These are phyloP conservation scores for Spodoptera litura DNA, from an alignment of 1,140 invertebrate genomes.

Conservation along the genomic window DNA sequence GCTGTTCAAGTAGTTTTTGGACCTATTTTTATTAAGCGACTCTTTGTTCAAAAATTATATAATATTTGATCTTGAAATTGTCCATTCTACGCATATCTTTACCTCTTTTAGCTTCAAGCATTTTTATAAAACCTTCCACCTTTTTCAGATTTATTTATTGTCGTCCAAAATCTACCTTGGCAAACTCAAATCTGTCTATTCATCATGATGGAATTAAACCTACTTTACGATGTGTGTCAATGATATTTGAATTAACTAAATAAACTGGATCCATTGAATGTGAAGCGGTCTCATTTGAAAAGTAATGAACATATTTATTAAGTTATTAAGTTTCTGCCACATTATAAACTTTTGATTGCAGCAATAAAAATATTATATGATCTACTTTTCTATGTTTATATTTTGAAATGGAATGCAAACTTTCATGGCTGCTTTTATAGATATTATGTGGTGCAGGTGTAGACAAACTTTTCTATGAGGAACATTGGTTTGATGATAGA, in stretches of 20 bases:
- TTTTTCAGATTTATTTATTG: too few species aligned
- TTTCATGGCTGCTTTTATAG: too few species aligned
- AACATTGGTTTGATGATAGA: too few species aligned
- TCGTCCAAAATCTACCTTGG: too few species aligned
- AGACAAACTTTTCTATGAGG: too few species aligned
- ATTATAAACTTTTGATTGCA: slow-evolving; percentile 12
- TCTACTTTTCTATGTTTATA: background rate
- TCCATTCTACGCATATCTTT: too few species aligned
- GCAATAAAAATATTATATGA: slow-evolving; percentile 26
- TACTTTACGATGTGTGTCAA: slow-evolving; percentile 7
- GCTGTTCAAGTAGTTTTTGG: background rate
- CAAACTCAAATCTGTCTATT: too few species aligned
- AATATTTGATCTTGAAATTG: too few species aligned
- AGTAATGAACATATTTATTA: slow-evolving; percentile 29
- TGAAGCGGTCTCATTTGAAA: slow-evolving; percentile 1
- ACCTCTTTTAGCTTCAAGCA: too few species aligned
- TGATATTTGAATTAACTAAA: slow-evolving; percentile 15
- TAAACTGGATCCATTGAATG: slow-evolving; percentile 26
- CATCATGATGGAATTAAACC: background rate
- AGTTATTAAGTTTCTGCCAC: slow-evolving; percentile 1
- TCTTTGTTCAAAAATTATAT: too few species aligned
- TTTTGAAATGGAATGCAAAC: background rate
- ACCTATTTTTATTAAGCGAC: background rate
- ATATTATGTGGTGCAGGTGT: too few species aligned
- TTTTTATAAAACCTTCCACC: too few species aligned